Percentiles rank a stretch among this genome's conserved stretches.
phyloP scores from a whole-genome alignment of 1,140 invertebrate species.

The Leptinotarsa texana region DNA sequence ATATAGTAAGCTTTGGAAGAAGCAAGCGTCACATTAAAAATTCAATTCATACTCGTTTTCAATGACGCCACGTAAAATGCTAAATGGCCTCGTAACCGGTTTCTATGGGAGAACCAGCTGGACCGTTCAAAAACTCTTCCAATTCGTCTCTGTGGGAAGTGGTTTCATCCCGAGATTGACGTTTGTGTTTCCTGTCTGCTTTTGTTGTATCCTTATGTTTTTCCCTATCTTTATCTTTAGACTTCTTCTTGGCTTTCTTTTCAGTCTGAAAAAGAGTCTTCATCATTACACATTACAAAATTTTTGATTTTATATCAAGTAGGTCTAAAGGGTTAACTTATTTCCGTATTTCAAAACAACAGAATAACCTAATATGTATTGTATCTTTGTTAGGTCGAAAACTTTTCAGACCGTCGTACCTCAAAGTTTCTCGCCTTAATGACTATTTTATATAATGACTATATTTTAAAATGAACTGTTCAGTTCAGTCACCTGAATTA shows the following conservation, averaged over 20 bases:
- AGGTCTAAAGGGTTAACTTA: no score
- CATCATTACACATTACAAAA: background rate
- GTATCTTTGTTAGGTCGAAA: no score
- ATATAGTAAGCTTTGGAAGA: background rate
- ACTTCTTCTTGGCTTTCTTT: slow-evolving; percentile 60
- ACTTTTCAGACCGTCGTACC: no score
- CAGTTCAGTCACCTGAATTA: slow-evolving; percentile 32
- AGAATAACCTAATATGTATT: no score
- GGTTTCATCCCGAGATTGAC: slow-evolving; percentile 54
- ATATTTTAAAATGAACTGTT: background rate
- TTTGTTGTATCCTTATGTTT: slow-evolving; percentile 55
- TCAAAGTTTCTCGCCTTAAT: no score
- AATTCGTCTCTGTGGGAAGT: slow-evolving; percentile 61
- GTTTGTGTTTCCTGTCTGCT: slow-evolving; percentile 54
- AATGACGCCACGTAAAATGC: slow-evolving; percentile 26
- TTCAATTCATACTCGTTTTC: background rate
- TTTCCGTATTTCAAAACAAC: no score
- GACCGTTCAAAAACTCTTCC: slow-evolving; percentile 69
- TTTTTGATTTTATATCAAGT: no score
- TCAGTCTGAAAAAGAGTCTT: slow-evolving; percentile 58
- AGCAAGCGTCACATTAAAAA: background rate
- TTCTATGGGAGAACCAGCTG: slow-evolving; percentile 56
- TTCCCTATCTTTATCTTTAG: slow-evolving; percentile 58
- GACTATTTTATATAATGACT: background rate
- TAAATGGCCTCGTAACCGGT: slow-evolving; percentile 64